These are phyloP conservation scores for Scopus umbretta DNA, from an alignment of 2,113 vertebrate genomes.

Conservation along the genomic window DNA sequence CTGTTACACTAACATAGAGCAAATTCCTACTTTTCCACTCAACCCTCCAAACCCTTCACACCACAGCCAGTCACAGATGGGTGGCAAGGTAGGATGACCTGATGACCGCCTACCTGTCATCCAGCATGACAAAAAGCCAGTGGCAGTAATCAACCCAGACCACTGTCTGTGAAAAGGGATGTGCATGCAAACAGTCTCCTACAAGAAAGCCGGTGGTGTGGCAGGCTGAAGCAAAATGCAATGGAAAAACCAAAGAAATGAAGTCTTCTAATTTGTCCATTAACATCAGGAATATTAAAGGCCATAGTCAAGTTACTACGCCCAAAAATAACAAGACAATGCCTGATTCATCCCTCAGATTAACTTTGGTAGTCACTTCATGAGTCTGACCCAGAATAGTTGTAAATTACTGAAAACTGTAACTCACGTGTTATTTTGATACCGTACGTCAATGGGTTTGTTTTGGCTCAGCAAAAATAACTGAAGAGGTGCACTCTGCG, in stretches of 20 bases:
- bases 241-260: background rate
- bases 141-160: background rate
- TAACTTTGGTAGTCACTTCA: background rate
- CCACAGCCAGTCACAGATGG: background rate
- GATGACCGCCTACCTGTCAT: background rate
- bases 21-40: background rate
- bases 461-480: background rate
- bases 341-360: background rate
- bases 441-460: background rate
- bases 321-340: background rate
- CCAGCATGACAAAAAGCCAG: background rate
- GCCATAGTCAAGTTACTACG: background rate
- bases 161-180: background rate
- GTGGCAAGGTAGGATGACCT: background rate
- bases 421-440: background rate
- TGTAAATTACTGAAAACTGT: background rate
- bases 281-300: background rate
- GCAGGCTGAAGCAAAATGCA: background rate
- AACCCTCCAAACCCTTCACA: background rate
- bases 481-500: background rate
- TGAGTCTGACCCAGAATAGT: background rate
- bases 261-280: background rate
- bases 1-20: background rate
- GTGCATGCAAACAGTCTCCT: background rate
- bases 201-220: background rate